A percentile compares a stretch with the other conserved stretches of the same genome.
These are phyloP conservation scores for Delphinapterus leucas DNA, from an alignment of 2,113 vertebrate genomes.

Conservation along the genomic window DNA sequence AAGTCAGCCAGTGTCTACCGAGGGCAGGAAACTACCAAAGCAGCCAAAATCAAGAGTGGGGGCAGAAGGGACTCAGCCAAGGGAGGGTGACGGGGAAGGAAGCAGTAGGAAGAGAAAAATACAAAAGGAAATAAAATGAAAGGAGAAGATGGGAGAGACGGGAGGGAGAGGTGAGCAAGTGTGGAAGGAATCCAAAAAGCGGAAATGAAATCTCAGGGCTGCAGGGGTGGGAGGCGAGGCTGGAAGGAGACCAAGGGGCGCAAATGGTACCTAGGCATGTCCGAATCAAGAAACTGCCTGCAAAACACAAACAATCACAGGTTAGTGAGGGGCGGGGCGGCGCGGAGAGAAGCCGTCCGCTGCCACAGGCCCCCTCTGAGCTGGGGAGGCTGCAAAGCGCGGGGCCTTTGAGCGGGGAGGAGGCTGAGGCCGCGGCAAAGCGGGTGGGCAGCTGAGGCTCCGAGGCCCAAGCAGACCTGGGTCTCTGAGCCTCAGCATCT, in stretches of 20 bases:
- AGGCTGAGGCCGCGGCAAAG: background rate
- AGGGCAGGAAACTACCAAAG: slow-evolving; percentile 65
- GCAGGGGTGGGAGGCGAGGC: slow-evolving; percentile 40
- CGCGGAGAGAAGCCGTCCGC: background rate
- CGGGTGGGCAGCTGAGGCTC: background rate
- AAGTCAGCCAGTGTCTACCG: slow-evolving; percentile 59
- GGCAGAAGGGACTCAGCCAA: slow-evolving; percentile 67
- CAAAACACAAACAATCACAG: slow-evolving; percentile 95
- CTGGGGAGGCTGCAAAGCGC: background rate
- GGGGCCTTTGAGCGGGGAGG: background rate
- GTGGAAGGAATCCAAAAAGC: slow-evolving; percentile 48
- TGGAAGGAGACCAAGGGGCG: slow-evolving; percentile 78
- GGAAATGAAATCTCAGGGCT: slow-evolving; percentile 55
- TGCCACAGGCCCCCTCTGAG: background rate
- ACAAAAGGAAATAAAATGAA: slow-evolving; percentile 47
- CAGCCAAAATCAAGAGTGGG: slow-evolving; percentile 60
- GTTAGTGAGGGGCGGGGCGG: slow-evolving; percentile 88
- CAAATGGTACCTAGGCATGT: slow-evolving; percentile 99
- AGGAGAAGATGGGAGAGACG: slow-evolving; percentile 48
- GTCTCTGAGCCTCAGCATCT: background rate
- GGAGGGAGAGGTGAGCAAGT: slow-evolving; percentile 44
- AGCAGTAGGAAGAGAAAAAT: slow-evolving; percentile 37
- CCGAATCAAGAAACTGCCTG: slow-evolving; percentile 99
- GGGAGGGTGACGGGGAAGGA: background rate
- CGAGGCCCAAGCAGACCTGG: background rate